Evolutionary conservation across 2,888 invertebrate species (phyloP).

Genomic region (Empis stercorea): DNA sequence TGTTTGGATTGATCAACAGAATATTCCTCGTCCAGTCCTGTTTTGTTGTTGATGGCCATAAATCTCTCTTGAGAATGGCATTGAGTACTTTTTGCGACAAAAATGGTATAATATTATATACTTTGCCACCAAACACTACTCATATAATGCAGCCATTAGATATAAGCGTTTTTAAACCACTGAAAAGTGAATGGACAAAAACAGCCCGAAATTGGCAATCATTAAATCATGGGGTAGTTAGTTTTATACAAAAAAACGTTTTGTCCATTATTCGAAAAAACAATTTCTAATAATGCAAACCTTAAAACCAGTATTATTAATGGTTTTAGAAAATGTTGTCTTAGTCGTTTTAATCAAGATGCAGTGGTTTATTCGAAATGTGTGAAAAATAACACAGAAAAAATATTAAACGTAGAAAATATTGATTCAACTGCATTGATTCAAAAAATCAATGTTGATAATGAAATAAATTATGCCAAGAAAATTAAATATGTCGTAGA

Average conservation of each 20-base stretch:
- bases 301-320: no score
- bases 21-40: conserved; percentile 2
- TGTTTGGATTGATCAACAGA: neutral
- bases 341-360: no score
- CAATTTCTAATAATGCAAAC: no score
- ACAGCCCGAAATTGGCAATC: conserved; percentile 10
- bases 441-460: no score
- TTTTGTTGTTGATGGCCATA: conserved; percentile 7
- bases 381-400: no score
- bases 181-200: conserved; percentile 12
- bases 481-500: no score
- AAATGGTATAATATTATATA: conserved; percentile 4
- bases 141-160: conserved; percentile 14
- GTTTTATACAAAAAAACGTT: conserved; percentile 8
- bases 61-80: conserved; percentile 5
- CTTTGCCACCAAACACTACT: conserved; percentile 11
- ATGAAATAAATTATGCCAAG: no score
- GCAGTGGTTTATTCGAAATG: no score
- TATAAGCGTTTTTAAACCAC: conserved; percentile 11
- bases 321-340: no score
- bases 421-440: no score
- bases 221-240: conserved; percentile 3
- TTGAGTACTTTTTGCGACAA: conserved; percentile 7
- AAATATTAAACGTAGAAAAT: no score
- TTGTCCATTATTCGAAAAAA: neutral